These are phyloP conservation scores for Cotesia chilonis DNA, from an alignment of 1,140 invertebrate species.

Conservation along the genomic window DNA sequence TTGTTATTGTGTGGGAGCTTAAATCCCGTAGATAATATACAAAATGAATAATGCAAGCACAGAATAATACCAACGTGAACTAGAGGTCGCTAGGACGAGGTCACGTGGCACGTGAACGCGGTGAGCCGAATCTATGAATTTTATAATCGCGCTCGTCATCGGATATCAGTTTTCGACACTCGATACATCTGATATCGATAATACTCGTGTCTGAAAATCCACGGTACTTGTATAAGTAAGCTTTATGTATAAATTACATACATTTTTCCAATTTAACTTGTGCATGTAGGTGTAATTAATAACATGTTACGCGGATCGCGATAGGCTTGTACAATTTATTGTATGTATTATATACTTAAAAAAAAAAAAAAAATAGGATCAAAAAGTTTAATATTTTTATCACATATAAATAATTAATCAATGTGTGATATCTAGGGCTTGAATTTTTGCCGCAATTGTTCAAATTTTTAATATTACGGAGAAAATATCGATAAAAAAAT, in stretches of 20 bases:
- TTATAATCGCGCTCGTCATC: slow-evolving; percentile 3
- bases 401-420: neutral
- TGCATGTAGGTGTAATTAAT: too few relatives aligned
- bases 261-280: neutral
- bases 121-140: neutral
- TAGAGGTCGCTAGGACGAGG: neutral
- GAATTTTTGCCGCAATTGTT: too few relatives aligned
- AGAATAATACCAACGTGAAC: neutral
- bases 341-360: too few relatives aligned
- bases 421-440: too few relatives aligned
- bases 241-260: neutral
- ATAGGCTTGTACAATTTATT: too few relatives aligned
- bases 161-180: slow-evolving; percentile 10
- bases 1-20: neutral
- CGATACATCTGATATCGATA: slow-evolving; percentile 1
- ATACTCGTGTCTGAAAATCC: neutral
- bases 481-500: too few relatives aligned
- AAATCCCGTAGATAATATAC: slow-evolving; percentile 9
- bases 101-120: slow-evolving; percentile 6
- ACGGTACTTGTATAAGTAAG: neutral
- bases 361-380: too few relatives aligned
- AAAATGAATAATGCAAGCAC: slow-evolving; percentile 8
- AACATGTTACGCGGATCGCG: too few relatives aligned
- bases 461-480: too few relatives aligned
- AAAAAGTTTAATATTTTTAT: too few relatives aligned